Evolutionary conservation across 2,797 vertebrate genomes (phyloP).

Genomic region (Pangasius macronema): DNA sequence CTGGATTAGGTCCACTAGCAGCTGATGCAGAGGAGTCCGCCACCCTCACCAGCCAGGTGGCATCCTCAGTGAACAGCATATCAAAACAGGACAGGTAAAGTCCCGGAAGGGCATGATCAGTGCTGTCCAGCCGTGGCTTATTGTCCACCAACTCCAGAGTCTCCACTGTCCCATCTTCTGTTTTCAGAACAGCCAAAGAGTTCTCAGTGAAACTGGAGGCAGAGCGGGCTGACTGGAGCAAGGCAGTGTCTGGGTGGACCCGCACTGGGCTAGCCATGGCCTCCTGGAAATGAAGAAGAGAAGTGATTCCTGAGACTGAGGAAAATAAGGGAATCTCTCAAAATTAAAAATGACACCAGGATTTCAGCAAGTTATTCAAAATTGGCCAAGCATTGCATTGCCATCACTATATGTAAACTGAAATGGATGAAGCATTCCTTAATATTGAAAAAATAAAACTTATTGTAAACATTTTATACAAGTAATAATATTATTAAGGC

Average conservation of each 20-base stretch:
- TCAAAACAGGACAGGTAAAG: conserved; percentile 91
- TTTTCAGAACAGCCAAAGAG: conserved; percentile 73
- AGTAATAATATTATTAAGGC: neutral
- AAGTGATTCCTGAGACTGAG: conserved; percentile 9
- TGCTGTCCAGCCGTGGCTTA: conserved; percentile 72
- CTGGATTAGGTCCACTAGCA: conserved; percentile 54
- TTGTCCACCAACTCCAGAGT: conserved; percentile 77
- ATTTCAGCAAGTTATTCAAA: neutral
- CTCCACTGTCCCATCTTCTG: conserved; percentile 62
- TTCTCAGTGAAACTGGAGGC: conserved; percentile 69
- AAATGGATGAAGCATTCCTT: neutral
- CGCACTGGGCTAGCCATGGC: conserved; percentile 85
- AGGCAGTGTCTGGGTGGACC: conserved; percentile 66
- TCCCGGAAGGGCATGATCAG: conserved; percentile 79
- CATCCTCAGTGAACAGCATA: conserved; percentile 84
- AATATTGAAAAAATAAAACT: neutral
- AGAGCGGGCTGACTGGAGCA: conserved; percentile 63
- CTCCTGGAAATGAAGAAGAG: conserved; percentile 44
- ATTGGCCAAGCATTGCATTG: neutral
- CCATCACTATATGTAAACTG: neutral
- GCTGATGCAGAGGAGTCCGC: conserved; percentile 65
- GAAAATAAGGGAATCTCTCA: neutral
- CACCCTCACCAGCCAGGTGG: conserved; percentile 80
- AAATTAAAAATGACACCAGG: neutral
- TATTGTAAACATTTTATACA: neutral